phyloP scores from a whole-genome alignment of 2,113 vertebrate species.

The Cololabis saira region DNA sequence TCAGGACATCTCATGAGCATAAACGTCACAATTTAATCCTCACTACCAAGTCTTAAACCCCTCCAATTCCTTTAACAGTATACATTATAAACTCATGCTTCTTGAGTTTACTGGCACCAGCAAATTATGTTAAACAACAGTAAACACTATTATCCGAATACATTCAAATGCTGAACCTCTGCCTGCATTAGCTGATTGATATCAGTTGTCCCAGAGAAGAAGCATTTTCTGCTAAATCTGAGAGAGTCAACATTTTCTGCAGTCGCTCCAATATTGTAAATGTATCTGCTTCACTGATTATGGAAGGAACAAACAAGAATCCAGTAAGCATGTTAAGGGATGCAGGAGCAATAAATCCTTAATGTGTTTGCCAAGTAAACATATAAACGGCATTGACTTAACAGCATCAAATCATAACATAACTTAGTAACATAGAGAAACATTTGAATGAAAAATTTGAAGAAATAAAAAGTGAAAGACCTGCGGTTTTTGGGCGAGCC shows the following conservation, averaged over 20 bases:
- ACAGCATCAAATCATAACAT: too few species aligned
- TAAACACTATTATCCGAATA: constrained; percentile 4
- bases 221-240: background rate
- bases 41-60: background rate
- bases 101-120: constrained; percentile 1
- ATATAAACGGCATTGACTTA: too few species aligned
- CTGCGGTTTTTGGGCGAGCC: too few species aligned
- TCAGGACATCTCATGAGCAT: background rate
- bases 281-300: background rate
- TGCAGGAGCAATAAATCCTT: too few species aligned
- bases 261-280: too few species aligned
- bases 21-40: background rate
- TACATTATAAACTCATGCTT: background rate
- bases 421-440: too few species aligned
- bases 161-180: background rate
- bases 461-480: too few species aligned
- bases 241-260: background rate
- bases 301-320: too few species aligned
- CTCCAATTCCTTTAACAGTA: background rate
- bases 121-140: constrained; percentile 4
- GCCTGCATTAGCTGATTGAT: background rate
- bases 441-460: too few species aligned
- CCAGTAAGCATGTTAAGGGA: too few species aligned
- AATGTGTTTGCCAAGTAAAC: too few species aligned
- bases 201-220: background rate